Evolutionary conservation across 1,140 invertebrate species (phyloP).

Genomic region (Calycopis cecrops): DNA sequence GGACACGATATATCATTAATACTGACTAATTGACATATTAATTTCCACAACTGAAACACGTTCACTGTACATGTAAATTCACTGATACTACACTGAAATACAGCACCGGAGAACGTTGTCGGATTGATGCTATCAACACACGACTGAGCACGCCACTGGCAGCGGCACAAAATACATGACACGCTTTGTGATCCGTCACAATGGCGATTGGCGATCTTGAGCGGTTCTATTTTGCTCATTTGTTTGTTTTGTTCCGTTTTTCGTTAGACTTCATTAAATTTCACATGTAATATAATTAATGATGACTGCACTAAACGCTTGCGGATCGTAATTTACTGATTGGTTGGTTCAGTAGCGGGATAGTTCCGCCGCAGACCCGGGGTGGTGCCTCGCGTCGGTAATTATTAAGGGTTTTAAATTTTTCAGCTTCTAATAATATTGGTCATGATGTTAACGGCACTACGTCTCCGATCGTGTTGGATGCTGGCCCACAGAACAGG

Average conservation of each 20-base stretch:
- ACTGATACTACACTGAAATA: background rate
- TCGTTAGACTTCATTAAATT: too few species aligned
- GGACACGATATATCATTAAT: background rate
- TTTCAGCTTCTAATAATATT: too few species aligned
- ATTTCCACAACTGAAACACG: background rate
- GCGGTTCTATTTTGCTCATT: constrained; percentile 3
- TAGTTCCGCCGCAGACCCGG: too few species aligned
- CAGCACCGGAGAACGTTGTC: background rate
- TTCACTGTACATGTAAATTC: background rate
- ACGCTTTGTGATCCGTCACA: background rate
- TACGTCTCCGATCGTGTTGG: too few species aligned
- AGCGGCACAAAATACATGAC: constrained; percentile 4
- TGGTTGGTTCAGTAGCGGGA: too few species aligned
- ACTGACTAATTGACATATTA: background rate
- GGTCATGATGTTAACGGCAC: too few species aligned
- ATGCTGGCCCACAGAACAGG: too few species aligned
- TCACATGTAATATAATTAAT: too few species aligned
- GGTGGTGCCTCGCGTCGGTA: too few species aligned
- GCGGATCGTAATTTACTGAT: too few species aligned
- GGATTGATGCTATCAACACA: background rate
- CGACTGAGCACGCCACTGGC: constrained; percentile 1
- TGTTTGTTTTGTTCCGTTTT: background rate
- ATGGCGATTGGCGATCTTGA: background rate
- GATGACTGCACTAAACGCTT: too few species aligned
- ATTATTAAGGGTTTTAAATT: too few species aligned